phyloP scores from a whole-genome alignment of 2,888 invertebrate genomes.

The Proisotoma minuta region DNA sequence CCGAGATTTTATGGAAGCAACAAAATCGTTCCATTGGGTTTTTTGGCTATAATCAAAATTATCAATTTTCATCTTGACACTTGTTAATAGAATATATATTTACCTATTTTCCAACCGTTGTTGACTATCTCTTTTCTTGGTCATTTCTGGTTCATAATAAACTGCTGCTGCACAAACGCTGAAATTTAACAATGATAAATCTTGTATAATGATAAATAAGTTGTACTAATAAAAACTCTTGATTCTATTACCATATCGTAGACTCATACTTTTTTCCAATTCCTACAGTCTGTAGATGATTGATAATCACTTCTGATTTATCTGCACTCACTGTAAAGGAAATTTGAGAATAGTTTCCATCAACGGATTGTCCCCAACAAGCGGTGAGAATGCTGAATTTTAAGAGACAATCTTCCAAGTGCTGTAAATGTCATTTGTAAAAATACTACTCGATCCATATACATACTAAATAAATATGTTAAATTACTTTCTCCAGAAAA shows the following conservation, averaged over 20 bases:
- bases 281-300: conserved; percentile 31
- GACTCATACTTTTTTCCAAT: conserved; percentile 41
- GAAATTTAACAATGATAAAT: neutral
- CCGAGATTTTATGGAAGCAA: conserved; percentile 62
- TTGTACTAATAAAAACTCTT: neutral
- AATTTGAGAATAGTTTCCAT: conserved; percentile 29
- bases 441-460: neutral
- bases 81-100: neutral
- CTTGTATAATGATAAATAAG: conserved; percentile 1
- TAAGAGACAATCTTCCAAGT: conserved; percentile 34
- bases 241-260: conserved; percentile 28
- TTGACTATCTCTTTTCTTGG: neutral
- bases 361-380: conserved; percentile 25
- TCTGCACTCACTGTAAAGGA: conserved; percentile 26
- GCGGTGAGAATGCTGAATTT: conserved; percentile 27
- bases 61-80: neutral
- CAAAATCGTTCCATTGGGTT: conserved; percentile 62
- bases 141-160: conserved; percentile 19
- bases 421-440: conserved; percentile 16
- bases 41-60: conserved; percentile 3
- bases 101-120: neutral
- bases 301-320: conserved; percentile 30
- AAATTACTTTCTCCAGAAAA: conserved; percentile 25
- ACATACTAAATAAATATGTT: neutral
- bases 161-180: conserved; percentile 31